These are phyloP conservation scores for Dermochelys coriacea DNA, from an alignment of 2,797 vertebrate genomes.

Conservation along the genomic window DNA sequence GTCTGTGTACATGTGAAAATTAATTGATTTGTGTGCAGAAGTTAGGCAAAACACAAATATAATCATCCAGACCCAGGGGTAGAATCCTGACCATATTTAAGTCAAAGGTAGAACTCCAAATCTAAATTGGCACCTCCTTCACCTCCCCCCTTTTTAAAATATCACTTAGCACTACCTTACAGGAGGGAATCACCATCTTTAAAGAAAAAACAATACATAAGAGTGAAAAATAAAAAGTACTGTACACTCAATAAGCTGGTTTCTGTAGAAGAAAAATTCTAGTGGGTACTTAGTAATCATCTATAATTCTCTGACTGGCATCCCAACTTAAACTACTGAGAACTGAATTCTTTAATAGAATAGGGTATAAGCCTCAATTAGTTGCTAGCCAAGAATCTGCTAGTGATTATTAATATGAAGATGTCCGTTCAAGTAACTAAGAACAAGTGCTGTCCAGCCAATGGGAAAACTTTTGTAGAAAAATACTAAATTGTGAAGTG, in stretches of 20 bases:
- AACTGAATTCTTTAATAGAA: not conserved
- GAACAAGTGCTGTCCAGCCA: not conserved
- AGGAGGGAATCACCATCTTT: not conserved
- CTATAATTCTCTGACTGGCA: not conserved
- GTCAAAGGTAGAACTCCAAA: not conserved
- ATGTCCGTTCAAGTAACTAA: not conserved
- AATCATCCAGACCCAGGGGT: not conserved
- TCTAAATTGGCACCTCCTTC: not conserved
- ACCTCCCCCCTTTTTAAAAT: not conserved
- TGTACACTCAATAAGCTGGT: accelerated
- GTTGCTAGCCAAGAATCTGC: not conserved
- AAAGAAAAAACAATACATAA: not conserved
- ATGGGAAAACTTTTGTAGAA: not conserved
- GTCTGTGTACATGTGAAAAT: not conserved
- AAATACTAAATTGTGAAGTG: not conserved
- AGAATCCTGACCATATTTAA: not conserved
- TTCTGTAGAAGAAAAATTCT: not conserved
- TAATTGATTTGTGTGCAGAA: not conserved
- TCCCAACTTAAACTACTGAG: not conserved
- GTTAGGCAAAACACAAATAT: not conserved
- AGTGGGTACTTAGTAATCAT: not conserved
- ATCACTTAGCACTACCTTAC: not conserved
- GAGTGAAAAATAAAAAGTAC: not conserved
- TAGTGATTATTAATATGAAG: not conserved
- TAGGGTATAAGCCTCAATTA: not conserved